Conservation (phyloP, 2,888 invertebrate species). For the Trissolcus japonicus region DNA sequence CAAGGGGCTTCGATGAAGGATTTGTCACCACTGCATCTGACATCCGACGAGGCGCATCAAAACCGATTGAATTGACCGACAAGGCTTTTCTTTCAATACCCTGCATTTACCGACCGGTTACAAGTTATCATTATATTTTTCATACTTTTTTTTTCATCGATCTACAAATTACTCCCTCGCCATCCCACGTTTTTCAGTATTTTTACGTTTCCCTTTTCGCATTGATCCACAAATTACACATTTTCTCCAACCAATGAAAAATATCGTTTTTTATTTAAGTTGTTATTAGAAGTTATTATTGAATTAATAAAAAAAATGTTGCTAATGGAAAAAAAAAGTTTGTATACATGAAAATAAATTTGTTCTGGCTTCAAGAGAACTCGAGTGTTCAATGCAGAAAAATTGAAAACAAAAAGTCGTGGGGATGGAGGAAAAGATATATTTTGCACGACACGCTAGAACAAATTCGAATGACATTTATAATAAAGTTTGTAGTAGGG, state of each 20-base stretch:
- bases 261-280: no score
- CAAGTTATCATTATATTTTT: not conserved
- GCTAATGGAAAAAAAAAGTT: not conserved
- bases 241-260: not conserved
- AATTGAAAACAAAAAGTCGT: not conserved
- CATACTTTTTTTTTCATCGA: not conserved
- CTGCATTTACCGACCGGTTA: conserved; percentile 20
- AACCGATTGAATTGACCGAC: conserved; percentile 27
- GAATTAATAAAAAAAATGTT: not conserved
- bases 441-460: conserved; percentile 48
- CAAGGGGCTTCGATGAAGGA: conserved; percentile 52
- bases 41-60: conserved; percentile 18
- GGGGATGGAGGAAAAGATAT: conserved; percentile 19
- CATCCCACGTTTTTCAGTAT: not conserved
- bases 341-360: no score
- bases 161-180: no score
- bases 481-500: conserved; percentile 21
- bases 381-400: not conserved
- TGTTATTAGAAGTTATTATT: no score
- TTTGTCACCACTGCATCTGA: conserved; percentile 48
- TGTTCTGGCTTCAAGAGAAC: no score
- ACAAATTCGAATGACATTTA: conserved; percentile 53
- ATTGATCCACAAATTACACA: not conserved
- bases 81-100: conserved; percentile 6
- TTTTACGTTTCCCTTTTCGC: not conserved